Conservation (phyloP, 1,140 invertebrate species). For the Anastrepha obliqua region DNA sequence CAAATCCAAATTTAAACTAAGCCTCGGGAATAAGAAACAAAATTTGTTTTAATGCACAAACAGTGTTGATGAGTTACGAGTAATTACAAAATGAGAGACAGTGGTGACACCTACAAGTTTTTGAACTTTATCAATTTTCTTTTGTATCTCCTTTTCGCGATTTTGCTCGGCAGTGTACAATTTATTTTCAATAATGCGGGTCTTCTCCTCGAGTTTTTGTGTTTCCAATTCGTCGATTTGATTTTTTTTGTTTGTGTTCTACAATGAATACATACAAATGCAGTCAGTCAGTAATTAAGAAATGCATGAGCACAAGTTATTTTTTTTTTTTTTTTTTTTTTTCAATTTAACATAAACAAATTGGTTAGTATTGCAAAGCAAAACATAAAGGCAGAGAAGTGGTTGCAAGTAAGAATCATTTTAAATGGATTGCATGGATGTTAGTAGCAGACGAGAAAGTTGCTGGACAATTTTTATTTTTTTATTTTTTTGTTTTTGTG, state of each 20-base stretch:
- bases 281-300: constrained; percentile 18
- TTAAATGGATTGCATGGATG: no score
- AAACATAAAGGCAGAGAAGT: background rate
- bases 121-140: constrained; percentile 85
- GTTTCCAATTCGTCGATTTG: constrained; percentile 77
- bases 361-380: background rate
- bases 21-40: background rate
- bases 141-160: constrained; percentile 86
- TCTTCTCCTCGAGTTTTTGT: constrained; percentile 80
- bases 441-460: no score
- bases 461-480: background rate
- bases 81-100: constrained; percentile 56
- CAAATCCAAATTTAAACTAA: constrained; percentile 11
- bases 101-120: constrained; percentile 80
- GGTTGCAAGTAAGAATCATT: background rate
- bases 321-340: background rate
- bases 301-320: constrained; percentile 52
- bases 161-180: constrained; percentile 84
- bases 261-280: constrained; percentile 59
- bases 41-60: background rate
- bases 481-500: background rate
- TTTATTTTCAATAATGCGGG: constrained; percentile 83
- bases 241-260: constrained; percentile 82
- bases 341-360: background rate
- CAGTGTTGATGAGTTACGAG: constrained; percentile 17